Conservation (phyloP, 2,797 vertebrate species). For the Darevskia mixta region DNA sequence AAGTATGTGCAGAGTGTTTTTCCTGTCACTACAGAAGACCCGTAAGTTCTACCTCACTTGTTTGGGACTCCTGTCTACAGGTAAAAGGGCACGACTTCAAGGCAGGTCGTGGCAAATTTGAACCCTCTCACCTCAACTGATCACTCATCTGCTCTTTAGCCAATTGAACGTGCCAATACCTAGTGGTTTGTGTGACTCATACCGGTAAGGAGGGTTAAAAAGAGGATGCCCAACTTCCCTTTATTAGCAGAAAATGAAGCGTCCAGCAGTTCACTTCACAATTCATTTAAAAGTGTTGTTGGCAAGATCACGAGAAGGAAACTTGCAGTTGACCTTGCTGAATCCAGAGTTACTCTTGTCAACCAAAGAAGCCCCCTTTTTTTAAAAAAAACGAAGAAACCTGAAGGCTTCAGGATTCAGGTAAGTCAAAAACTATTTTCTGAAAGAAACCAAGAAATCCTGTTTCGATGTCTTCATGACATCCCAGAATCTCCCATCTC, state of each 20-base stretch:
- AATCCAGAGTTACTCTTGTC: background rate
- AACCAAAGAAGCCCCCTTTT: background rate
- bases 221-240: background rate
- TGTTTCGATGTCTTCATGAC: no score
- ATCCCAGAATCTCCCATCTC: no score
- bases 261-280: background rate
- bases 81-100: background rate
- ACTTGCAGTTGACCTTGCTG: background rate
- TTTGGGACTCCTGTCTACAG: background rate
- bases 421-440: conserved; percentile 23
- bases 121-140: conserved; percentile 4
- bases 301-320: background rate
- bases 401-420: background rate
- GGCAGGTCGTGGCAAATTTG: background rate
- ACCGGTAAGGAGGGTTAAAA: background rate
- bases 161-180: background rate
- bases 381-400: background rate
- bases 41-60: background rate
- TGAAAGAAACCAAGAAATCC: background rate
- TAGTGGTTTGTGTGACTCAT: conserved; percentile 9
- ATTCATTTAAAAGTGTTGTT: background rate
- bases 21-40: background rate
- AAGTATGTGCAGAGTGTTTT: background rate
- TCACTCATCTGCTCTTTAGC: background rate
- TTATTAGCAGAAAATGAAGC: background rate